Evolutionary conservation across 2,888 invertebrate species (phyloP), one percentile per base, ranked within the genome.

Genomic region (Cantharis flavilabris): DNA sequence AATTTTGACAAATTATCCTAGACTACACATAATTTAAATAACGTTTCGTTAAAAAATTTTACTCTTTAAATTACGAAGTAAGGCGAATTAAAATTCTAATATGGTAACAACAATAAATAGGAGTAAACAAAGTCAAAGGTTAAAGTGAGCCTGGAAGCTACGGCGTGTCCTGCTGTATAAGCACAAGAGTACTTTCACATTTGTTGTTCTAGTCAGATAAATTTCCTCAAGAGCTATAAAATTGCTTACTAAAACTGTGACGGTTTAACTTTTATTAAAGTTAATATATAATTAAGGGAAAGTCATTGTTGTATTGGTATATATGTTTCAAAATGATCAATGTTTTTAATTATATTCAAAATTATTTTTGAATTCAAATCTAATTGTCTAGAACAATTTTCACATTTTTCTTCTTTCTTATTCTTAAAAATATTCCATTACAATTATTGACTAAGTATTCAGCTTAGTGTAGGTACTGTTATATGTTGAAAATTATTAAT

Each of bases 81-180:
- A n/a, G n/a, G n/a, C 7, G 49, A n/a, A 49, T 49, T 49, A 49
- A 49, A 49, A 49, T 49, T 49, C 49, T 49, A 49, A 49, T 49
- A 49, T 49, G 49, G 49, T 49, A n/a, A 49, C 33, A 49, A 49
- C 49, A 49, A 49, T 49, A 49, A 49, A 49, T 49, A 49, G 49
- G 49, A 80, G 83, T 83, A 79, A 83, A 80, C 79, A 69, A 80
- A 83, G 84, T 84, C 84, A 82, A 72, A 84, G 85, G 84, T 85
- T 83, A 83, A 80, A 82, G 82, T 81, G 83, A 82, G 83, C 84
- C 84, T 84, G 84, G 84, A 85, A 85, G 85, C 84, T 82, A 81
- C 82, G 82, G 80, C 80, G 78, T 81, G 83, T 82, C 82, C 80
- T 81, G 81, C 81, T 81, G 79, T 81, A 82, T 80, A 81, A 81